Evolutionary conservation across 2,888 invertebrate species (phyloP).

Genomic region (Neoaliturus tenellus): DNA sequence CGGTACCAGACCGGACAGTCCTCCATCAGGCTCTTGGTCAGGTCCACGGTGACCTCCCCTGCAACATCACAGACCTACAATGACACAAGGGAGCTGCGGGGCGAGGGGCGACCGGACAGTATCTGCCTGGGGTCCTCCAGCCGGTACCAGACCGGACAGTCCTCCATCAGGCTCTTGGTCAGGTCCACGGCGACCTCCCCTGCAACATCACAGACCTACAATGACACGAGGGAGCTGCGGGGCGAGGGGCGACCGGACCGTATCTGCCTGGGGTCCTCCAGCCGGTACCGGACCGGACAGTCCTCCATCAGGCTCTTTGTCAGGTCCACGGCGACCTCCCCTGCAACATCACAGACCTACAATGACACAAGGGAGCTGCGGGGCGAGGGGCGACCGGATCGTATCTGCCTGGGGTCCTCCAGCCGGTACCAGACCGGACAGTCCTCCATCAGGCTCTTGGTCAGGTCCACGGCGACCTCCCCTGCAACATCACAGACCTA

Average conservation of each 20-base stretch:
- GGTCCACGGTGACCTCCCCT: constrained; percentile 79
- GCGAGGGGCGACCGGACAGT: constrained; percentile 82
- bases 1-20: constrained; percentile 95
- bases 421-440: constrained; percentile 93
- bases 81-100: constrained; percentile 85
- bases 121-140: constrained; percentile 86
- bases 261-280: constrained; percentile 86
- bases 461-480: constrained; percentile 80
- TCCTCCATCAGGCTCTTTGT: constrained; percentile 92
- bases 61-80: too few species aligned
- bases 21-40: constrained; percentile 90
- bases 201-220: too few species aligned
- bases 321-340: constrained; percentile 80
- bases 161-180: constrained; percentile 90
- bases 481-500: too few species aligned
- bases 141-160: constrained; percentile 93
- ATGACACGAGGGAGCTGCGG: constrained; percentile 84
- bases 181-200: constrained; percentile 80
- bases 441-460: constrained; percentile 91
- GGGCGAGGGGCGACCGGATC: constrained; percentile 83
- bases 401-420: constrained; percentile 84
- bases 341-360: too few species aligned
- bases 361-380: constrained; percentile 85
- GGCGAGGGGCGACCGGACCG: constrained; percentile 84
- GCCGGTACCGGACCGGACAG: constrained; percentile 92